Conservation (phyloP, 1,140 invertebrate genomes). For the Eurosta solidaginis region DNA sequence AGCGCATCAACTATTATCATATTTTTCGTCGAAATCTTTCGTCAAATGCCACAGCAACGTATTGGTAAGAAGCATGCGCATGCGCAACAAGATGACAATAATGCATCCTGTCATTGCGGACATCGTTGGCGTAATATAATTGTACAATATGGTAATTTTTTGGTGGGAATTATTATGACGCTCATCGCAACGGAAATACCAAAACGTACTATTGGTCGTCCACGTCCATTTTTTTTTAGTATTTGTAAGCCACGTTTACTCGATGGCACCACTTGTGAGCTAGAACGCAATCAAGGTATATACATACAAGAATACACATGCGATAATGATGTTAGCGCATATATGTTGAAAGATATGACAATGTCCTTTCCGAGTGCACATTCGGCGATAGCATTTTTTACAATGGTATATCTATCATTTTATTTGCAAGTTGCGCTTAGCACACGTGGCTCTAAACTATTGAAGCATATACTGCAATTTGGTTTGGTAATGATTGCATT, state of each 20-base stretch:
- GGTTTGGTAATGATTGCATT: conserved; percentile 74
- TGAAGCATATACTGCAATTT: conserved; percentile 78
- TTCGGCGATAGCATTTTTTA: conserved; percentile 77
- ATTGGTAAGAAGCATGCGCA: not conserved
- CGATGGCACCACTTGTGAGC: conserved; percentile 62
- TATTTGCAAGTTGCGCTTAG: conserved; percentile 80
- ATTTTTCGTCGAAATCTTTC: conserved; percentile 50
- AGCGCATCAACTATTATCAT: conserved; percentile 45
- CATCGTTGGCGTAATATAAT: conserved; percentile 72
- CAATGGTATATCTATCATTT: conserved; percentile 80
- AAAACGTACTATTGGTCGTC: conserved; percentile 87
- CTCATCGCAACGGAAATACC: conserved; percentile 84
- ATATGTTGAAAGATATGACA: conserved; percentile 70
- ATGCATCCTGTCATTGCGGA: conserved; percentile 56
- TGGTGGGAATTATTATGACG: conserved; percentile 81
- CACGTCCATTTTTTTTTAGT: conserved; percentile 88
- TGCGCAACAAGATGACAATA: not conserved
- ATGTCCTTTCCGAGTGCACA: conserved; percentile 83
- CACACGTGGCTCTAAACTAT: conserved; percentile 72
- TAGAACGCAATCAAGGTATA: conserved; percentile 63
- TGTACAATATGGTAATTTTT: conserved; percentile 74
- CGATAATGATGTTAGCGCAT: conserved; percentile 61
- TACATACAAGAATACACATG: conserved; percentile 73
- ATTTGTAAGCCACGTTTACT: conserved; percentile 69
- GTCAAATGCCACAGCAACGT: conserved; percentile 41